Conservation (phyloP, 2,797 vertebrate species). For the Myiotriccus ornatus region DNA sequence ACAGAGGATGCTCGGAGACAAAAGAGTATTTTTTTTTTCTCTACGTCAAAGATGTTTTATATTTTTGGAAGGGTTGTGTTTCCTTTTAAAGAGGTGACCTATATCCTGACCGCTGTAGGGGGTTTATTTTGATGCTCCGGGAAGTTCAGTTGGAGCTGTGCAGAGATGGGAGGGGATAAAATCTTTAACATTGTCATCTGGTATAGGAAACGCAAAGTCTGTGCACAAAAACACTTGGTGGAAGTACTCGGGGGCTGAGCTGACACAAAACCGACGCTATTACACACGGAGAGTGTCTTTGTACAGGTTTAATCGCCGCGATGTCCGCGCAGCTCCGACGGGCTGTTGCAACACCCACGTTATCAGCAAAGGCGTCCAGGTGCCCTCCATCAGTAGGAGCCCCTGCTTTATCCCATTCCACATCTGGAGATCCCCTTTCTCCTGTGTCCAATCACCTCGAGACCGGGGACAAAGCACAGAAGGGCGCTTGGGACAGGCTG, state of each 20-base stretch:
- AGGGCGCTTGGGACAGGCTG: accelerated
- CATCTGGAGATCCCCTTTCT: neutral
- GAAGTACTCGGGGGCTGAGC: neutral
- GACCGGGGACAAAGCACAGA: neutral
- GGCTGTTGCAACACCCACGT: neutral
- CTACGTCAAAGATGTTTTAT: conserved; percentile 76
- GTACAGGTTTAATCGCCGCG: neutral
- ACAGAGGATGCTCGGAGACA: conserved; percentile 77
- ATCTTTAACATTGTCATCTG: neutral
- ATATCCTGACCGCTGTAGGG: conserved; percentile 74
- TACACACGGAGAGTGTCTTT: neutral
- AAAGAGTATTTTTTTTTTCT: conserved; percentile 62
- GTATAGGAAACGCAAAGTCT: conserved; percentile 16
- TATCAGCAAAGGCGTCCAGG: neutral
- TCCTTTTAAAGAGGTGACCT: conserved; percentile 81
- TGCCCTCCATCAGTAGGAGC: neutral
- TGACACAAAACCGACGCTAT: neutral
- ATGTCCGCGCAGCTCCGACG: neutral
- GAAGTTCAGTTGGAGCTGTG: conserved; percentile 57
- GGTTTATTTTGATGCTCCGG: conserved; percentile 74
- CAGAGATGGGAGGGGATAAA: neutral
- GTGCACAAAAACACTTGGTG: neutral
- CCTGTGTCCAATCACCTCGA: neutral
- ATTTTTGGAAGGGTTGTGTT: conserved; percentile 83
- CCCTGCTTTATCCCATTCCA: neutral